A percentile compares a stretch with the other conserved stretches of the same genome.
phyloP scores from a whole-genome alignment of 2,888 invertebrate species.

The Monoplex corrugatus region DNA sequence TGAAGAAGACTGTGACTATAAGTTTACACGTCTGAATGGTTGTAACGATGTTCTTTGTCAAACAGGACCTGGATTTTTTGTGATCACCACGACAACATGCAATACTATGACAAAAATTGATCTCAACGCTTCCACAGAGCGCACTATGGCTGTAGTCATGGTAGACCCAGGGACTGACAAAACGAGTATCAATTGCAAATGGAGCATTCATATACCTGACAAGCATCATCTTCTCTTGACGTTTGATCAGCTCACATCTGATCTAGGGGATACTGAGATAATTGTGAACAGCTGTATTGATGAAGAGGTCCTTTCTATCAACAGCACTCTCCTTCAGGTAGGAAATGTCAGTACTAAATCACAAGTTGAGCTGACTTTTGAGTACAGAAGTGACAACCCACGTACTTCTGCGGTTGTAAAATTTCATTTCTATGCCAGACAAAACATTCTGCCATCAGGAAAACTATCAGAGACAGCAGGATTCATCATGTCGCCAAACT shows the following conservation, averaged over 20 bases:
- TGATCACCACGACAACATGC: not conserved
- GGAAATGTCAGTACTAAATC: not conserved
- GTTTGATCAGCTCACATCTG: not conserved
- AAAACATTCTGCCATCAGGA: not conserved
- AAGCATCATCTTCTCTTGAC: not conserved
- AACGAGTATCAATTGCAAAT: not conserved
- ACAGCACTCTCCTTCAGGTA: not conserved
- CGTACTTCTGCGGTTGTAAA: not conserved
- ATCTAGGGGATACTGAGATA: not conserved
- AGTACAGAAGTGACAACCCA: not conserved
- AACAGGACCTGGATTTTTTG: not conserved
- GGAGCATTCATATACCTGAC: not conserved
- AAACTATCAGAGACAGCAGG: not conserved
- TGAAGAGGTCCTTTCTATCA: not conserved
- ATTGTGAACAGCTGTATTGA: not conserved
- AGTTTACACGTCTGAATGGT: not conserved
- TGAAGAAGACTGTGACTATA: constrained; percentile 14
- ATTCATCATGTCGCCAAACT: not conserved
- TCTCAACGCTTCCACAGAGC: not conserved
- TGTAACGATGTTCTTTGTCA: not conserved
- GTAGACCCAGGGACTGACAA: not conserved
- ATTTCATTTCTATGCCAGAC: not conserved
- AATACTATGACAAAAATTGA: too few species aligned
- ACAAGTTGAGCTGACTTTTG: not conserved
- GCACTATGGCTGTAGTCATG: not conserved